Base-by-base conservation (phyloP, 1,140 invertebrate species). In the Semibalanus balanoides region DNA sequence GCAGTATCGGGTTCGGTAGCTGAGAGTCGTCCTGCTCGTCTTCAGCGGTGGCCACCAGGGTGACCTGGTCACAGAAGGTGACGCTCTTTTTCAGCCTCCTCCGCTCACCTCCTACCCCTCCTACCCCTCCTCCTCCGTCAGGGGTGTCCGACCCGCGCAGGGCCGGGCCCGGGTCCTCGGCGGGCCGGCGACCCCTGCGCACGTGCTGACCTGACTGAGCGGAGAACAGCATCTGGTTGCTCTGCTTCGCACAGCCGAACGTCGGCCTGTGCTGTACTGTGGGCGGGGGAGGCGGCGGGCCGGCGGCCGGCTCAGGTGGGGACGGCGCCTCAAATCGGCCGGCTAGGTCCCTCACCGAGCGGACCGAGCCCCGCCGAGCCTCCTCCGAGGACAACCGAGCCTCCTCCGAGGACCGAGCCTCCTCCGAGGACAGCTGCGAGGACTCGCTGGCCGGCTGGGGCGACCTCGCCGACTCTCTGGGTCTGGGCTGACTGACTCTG, bases 21-120 rank as follows among this genome's bases (percentile, higher is more conserved):
- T 93, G 94, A 80, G 91, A 91, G 76, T 94, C 92, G n/a, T 83
- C 80, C 76, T 93, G 91, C 83, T 94, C 93, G 79, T 96, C 93
- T 81, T 95, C 93, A 0, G 94, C 93, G 28, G 93, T 94, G 5
- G 93, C 93, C 27, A 96, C 94, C 40, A 96, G 84, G 76, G 94
- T 93, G 0, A 96, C 93, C 84, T 95, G 92, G 82, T 96, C 93
- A 80, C 93, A 95, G 83, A 96, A 96, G 0, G 93, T 95, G 0
- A 96, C 94, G 79, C 92, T 94, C 83, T 96, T 96, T 86, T 96
- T 96, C 22, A 77, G 78, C 31, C 79, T 80, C 71, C 81, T 81
- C 74, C 80, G 82, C 40, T 80, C 76, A 73, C 74, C 70, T 22
- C 76, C 75, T 30, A 76, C 79, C 31, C 76, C 69, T 7, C 25